Conservation (phyloP, 1,140 invertebrate genomes). For the Diorhabda carinulata region DNA sequence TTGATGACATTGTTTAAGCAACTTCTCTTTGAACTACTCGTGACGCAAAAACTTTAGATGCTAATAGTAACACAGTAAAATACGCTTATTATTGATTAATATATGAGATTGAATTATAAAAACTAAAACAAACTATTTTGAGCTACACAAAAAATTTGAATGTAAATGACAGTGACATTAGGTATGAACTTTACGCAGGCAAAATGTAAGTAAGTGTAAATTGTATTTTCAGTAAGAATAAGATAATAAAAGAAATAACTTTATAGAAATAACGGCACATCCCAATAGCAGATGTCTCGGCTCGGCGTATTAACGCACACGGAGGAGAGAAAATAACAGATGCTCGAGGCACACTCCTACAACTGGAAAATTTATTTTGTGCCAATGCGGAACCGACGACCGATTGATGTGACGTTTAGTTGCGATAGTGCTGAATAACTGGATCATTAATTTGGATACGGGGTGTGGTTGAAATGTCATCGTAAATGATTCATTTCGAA, state of each 20-base stretch:
- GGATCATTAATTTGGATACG: conserved; percentile 9
- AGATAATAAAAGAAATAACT: background rate
- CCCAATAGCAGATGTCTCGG: conserved; percentile 10
- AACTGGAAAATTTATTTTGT: conserved; percentile 5
- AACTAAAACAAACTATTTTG: too few relatives aligned
- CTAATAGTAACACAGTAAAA: too few relatives aligned
- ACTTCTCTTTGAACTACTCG: too few relatives aligned
- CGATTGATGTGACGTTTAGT: conserved; percentile 10
- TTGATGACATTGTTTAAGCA: too few relatives aligned
- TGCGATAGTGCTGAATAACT: conserved; percentile 1
- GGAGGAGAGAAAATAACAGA: conserved; percentile 6
- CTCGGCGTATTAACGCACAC: background rate
- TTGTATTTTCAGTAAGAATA: too few relatives aligned
- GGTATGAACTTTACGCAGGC: too few relatives aligned
- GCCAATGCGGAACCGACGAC: conserved; percentile 7
- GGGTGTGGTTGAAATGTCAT: background rate
- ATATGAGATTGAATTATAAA: too few relatives aligned
- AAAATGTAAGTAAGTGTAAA: too few relatives aligned
- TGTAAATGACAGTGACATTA: too few relatives aligned
- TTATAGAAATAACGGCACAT: background rate
- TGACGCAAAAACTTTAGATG: too few relatives aligned
- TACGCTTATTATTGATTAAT: too few relatives aligned
- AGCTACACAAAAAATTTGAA: too few relatives aligned
- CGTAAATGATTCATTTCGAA: background rate
- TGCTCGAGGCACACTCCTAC: conserved; percentile 15